phyloP scores from a whole-genome alignment of 2,113 vertebrate species.

The Heteronetta atricapilla region DNA sequence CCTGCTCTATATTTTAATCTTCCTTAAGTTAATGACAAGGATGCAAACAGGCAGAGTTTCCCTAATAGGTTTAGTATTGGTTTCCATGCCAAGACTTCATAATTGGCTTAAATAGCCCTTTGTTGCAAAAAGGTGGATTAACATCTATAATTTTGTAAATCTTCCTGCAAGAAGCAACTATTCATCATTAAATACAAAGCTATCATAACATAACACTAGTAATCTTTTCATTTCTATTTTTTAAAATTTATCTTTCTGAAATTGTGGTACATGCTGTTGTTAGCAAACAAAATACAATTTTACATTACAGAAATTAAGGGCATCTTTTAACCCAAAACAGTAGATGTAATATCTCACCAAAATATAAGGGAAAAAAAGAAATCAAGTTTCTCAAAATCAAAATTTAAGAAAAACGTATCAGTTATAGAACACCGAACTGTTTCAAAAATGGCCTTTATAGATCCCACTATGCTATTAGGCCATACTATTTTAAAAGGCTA shows the following conservation, averaged over 20 bases:
- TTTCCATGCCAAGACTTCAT: background rate
- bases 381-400: background rate
- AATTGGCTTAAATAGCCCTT: too few species aligned
- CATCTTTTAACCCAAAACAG: background rate
- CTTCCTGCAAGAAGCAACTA: background rate
- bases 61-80: conserved; percentile 45
- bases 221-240: background rate
- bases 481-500: background rate
- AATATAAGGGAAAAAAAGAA: background rate
- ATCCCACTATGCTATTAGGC: background rate
- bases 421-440: background rate
- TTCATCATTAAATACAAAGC: background rate
- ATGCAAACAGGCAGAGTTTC: conserved; percentile 3
- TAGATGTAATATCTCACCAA: background rate
- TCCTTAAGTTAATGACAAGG: conserved; percentile 21
- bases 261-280: rapidly evolving
- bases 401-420: background rate
- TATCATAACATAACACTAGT: background rate
- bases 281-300: background rate
- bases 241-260: background rate
- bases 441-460: background rate
- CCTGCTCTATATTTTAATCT: conserved; percentile 11
- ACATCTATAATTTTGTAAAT: background rate
- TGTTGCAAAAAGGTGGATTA: too few species aligned
- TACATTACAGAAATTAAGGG: background rate